Evolutionary conservation across 2,888 invertebrate species (phyloP).

Genomic region (Balanococcus diminutus): DNA sequence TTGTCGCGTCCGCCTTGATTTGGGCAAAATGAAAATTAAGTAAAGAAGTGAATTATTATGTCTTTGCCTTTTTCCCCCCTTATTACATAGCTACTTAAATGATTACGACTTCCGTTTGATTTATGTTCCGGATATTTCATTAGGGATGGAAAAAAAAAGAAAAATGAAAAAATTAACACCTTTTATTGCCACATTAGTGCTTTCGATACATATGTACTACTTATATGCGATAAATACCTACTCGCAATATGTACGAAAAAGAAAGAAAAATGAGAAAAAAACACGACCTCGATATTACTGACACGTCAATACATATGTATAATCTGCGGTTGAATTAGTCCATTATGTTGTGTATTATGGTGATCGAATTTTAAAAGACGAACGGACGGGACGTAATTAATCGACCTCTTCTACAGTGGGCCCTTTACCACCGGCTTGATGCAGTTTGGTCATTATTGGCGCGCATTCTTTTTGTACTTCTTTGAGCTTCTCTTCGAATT

Average conservation of each 20-base stretch:
- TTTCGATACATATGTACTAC: not conserved
- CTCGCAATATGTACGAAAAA: not conserved
- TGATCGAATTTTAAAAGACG: not conserved
- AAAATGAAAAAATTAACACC: not conserved
- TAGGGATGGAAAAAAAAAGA: not conserved
- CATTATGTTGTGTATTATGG: not conserved
- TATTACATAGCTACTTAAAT: too few species aligned
- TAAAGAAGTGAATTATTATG: too few species aligned
- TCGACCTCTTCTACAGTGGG: conserved; percentile 64
- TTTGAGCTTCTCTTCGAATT: conserved; percentile 78
- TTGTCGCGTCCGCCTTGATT: not conserved
- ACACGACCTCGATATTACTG: not conserved
- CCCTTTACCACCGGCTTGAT: conserved; percentile 66
- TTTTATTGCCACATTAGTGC: not conserved
- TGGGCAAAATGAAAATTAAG: too few species aligned
- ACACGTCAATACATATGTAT: too few species aligned
- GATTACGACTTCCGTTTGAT: too few species aligned
- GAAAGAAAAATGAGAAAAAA: too few species aligned
- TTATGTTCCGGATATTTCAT: too few species aligned
- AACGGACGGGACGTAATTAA: conserved; percentile 58
- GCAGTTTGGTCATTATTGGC: conserved; percentile 83
- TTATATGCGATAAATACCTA: not conserved
- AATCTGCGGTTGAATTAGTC: not conserved
- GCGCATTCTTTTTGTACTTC: conserved; percentile 76
- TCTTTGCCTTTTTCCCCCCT: too few species aligned